Percentiles rank a stretch among this genome's conserved stretches.
Conservation (phyloP, 1,140 invertebrate genomes). For the Drepana arcuata region DNA sequence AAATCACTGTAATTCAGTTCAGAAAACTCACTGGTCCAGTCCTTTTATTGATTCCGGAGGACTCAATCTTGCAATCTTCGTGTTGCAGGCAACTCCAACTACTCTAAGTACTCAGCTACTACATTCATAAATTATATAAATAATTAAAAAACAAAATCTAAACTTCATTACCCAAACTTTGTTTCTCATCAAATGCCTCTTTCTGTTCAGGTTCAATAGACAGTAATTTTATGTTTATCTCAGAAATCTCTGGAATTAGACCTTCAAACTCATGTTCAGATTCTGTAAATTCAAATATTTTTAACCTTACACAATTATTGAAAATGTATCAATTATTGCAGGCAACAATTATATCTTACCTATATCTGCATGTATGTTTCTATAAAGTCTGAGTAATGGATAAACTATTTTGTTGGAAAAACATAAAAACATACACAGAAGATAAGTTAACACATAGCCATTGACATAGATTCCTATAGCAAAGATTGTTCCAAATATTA, state of each 20-base stretch:
- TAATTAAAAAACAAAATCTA: too few species aligned
- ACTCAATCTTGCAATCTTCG: too few species aligned
- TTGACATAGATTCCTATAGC: slow-evolving; percentile 42
- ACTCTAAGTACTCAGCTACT: too few species aligned
- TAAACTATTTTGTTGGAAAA: slow-evolving; percentile 36
- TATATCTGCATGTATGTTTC: slow-evolving; percentile 47
- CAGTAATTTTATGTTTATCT: slow-evolving; percentile 46
- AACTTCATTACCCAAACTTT: slow-evolving; percentile 42
- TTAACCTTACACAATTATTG: slow-evolving; percentile 1
- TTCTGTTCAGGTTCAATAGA: slow-evolving; percentile 47
- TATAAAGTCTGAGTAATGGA: slow-evolving; percentile 27
- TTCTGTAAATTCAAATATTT: slow-evolving; percentile 31
- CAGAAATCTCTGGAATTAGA: slow-evolving; percentile 48
- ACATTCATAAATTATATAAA: too few species aligned
- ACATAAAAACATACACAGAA: slow-evolving; percentile 31
- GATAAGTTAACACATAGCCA: slow-evolving; percentile 46
- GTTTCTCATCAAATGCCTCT: slow-evolving; percentile 40
- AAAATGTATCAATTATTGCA: too few species aligned
- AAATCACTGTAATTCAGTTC: too few species aligned
- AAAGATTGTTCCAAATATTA: slow-evolving; percentile 35
- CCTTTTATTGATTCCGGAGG: too few species aligned
- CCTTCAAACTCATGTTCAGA: slow-evolving; percentile 54
- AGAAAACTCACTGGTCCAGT: too few species aligned
- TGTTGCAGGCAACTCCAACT: too few species aligned
- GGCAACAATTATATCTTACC: slow-evolving; percentile 26